Evolutionary conservation across 2,797 vertebrate species (phyloP), one percentile per base, ranked within the genome.

Genomic region (Pampus argenteus): DNA sequence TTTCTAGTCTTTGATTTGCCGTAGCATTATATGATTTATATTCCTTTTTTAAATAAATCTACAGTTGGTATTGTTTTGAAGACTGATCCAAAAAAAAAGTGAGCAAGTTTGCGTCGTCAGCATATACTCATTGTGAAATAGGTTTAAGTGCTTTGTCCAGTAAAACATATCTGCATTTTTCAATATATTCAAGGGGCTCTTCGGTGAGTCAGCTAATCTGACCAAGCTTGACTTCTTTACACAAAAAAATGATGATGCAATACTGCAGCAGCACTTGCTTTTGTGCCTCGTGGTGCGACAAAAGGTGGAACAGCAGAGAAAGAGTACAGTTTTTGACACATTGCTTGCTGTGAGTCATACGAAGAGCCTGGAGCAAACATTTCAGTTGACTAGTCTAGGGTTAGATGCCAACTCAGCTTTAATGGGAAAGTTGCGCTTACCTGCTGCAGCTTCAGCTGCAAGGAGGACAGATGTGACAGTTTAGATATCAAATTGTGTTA

Each of bases 161-260:
- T 63, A 36, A 83, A 80, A 81, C 40, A 68, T 57, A 82, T 78
- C 72, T 76, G 57, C 82, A 71, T 73, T 85, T 83, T 82, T 65
- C 28, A 77, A 68, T 76, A 49, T 67, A 70, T 80, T 76, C 38
- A 58, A 58, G 44, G 28, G 29, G 48, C 15, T 84, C 34, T 54
- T 44, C 72, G 63, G 45, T 82, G 77, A 84, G 67, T 89, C 76
- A 83, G 71, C 72, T 78, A 74, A 81, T 83, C 54, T 75, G 28
- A 47, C 61, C 48, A 28, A 72, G 73, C 51, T 68, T 58, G 57
- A 75, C 61, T 66, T 59, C 15, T 49, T 71, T 66, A 45, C 51
- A 70, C 44, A 48, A 57, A 82, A 70, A 78, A 47, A 38, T 31
- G 54, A 84, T 82, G 69, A 78, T 71, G 56, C 79, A 58, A 58